phyloP scores from a whole-genome alignment of 2,888 invertebrate genomes.

The Watsonalla cultraria region DNA sequence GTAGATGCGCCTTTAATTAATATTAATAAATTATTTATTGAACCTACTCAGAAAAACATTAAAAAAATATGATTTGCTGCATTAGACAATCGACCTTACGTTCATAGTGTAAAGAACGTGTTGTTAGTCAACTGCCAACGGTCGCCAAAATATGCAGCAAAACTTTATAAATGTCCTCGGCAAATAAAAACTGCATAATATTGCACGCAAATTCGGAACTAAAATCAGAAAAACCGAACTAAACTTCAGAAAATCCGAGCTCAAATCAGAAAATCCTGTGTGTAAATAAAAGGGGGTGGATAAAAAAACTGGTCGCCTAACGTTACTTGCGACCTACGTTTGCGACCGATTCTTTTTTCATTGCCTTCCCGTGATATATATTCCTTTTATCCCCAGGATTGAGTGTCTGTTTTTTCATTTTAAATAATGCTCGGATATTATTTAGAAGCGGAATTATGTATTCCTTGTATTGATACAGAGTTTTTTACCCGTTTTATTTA shows the following conservation, averaged over 20 bases:
- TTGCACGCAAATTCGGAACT: background rate
- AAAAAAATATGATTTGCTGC: no score
- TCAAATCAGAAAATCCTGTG: slow-evolving; percentile 58
- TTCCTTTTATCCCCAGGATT: slow-evolving; percentile 35
- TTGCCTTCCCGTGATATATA: slow-evolving; percentile 51
- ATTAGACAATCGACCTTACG: no score
- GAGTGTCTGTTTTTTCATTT: slow-evolving; percentile 19
- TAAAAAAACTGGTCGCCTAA: slow-evolving; percentile 44
- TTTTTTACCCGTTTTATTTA: no score
- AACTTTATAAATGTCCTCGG: background rate
- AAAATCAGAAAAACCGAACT: slow-evolving; percentile 25
- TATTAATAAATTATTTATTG: no score
- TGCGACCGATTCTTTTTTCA: slow-evolving; percentile 53
- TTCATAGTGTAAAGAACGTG: no score
- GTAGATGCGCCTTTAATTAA: no score
- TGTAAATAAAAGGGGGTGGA: slow-evolving; percentile 61
- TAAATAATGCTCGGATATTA: slow-evolving; percentile 11
- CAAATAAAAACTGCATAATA: no score
- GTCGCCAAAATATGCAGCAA: no score
- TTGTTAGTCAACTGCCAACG: no score
- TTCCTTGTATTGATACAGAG: no score
- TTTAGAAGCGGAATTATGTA: background rate
- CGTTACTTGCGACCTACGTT: slow-evolving; percentile 6
- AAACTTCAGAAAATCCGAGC: slow-evolving; percentile 50
- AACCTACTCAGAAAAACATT: no score